Conservation (phyloP, 2,888 invertebrate genomes). For the Nemurella pictetii region DNA sequence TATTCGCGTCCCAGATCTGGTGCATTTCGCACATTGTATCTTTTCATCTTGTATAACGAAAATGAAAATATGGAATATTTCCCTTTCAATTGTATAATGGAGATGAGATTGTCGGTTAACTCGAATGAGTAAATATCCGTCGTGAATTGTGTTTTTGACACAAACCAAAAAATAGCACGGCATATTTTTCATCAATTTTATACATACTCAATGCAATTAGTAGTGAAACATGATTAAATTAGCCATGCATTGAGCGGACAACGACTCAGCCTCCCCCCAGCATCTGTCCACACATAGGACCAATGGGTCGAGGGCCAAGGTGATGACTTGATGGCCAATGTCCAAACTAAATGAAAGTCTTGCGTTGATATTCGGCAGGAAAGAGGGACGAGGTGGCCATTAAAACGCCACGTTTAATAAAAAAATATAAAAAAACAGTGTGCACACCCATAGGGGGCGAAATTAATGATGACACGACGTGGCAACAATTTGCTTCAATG, state of each 20-base stretch:
- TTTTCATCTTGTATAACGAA: too few species aligned
- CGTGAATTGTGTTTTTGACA: not conserved
- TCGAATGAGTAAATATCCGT: too few species aligned
- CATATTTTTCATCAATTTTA: not conserved
- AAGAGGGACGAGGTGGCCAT: slow-evolving; percentile 15
- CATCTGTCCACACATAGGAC: not conserved
- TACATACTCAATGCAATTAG: not conserved
- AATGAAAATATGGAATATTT: too few species aligned
- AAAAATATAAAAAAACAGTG: not conserved
- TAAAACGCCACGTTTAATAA: slow-evolving; percentile 26
- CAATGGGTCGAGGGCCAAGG: not conserved
- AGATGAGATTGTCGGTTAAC: too few species aligned
- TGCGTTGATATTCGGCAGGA: slow-evolving; percentile 2
- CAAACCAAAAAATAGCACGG: not conserved
- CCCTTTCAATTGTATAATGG: too few species aligned
- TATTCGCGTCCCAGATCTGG: not conserved
- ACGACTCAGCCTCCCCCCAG: not conserved
- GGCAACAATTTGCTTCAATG: slow-evolving; percentile 30
- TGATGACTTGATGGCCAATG: not conserved
- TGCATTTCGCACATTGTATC: not conserved
- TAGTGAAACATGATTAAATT: not conserved
- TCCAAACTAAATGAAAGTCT: not conserved
- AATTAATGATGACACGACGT: slow-evolving; percentile 31
- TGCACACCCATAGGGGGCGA: not conserved
- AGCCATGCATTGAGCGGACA: not conserved